These are phyloP conservation scores for Labroides dimidiatus DNA, from an alignment of 2,797 vertebrate genomes.

Conservation along the genomic window DNA sequence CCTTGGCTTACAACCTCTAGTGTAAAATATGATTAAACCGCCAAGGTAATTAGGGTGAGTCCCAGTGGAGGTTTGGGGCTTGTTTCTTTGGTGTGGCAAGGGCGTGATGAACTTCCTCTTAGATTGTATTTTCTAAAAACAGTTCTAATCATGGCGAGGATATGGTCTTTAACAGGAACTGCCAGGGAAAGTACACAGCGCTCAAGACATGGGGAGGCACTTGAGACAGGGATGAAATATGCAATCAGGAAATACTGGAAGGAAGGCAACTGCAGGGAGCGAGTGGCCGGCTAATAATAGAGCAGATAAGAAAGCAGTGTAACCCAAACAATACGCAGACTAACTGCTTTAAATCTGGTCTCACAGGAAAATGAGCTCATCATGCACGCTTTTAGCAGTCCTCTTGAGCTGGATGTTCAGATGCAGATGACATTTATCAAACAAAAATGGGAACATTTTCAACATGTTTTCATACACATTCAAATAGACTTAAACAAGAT, in stretches of 20 bases:
- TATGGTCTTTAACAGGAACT: conserved; percentile 53
- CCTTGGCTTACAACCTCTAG: conserved; percentile 34
- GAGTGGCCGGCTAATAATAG: conserved; percentile 81
- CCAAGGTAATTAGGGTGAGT: conserved; percentile 70
- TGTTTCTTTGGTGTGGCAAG: conserved; percentile 48
- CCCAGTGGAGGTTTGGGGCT: conserved; percentile 53
- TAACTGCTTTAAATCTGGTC: conserved; percentile 67
- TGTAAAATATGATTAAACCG: conserved; percentile 74
- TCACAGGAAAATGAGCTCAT: conserved; percentile 57
- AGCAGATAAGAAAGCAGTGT: conserved; percentile 70
- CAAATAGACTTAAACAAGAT: conserved; percentile 29
- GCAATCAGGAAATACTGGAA: conserved; percentile 81
- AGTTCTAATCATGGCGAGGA: conserved; percentile 61
- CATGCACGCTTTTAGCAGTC: conserved; percentile 37
- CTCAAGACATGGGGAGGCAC: conserved; percentile 47
- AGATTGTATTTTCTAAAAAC: conserved; percentile 57
- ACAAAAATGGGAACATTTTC: conserved; percentile 40
- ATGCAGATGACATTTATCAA: conserved; percentile 36
- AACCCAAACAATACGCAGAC: conserved; percentile 70
- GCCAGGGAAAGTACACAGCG: conserved; percentile 64
- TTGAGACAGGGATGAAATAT: conserved; percentile 66
- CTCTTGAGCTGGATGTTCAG: conserved; percentile 35
- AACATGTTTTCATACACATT: conserved; percentile 17
- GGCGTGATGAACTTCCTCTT: conserved; percentile 59
- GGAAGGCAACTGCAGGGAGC: conserved; percentile 73